A percentile compares a stretch with the other conserved stretches of the same genome.
These are phyloP conservation scores for Oriolus oriolus DNA, from an alignment of 2,113 vertebrate genomes.

Conservation along the genomic window DNA sequence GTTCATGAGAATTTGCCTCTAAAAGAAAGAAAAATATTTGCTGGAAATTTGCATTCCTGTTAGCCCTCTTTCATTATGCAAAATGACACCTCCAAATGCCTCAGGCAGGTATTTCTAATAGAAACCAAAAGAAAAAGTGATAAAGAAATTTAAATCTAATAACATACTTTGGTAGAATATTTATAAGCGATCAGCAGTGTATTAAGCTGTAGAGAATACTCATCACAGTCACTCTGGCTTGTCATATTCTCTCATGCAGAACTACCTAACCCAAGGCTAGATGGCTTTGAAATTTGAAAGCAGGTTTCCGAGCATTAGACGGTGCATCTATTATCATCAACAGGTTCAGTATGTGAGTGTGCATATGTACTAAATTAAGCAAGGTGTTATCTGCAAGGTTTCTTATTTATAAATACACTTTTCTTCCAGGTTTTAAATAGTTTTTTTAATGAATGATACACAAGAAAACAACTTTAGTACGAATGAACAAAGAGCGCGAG, in stretches of 20 bases:
- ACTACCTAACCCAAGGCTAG: constrained; percentile 24
- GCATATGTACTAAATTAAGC: not conserved
- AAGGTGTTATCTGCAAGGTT: not conserved
- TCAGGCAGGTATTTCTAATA: constrained; percentile 3
- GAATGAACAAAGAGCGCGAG: not conserved
- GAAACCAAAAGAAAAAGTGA: constrained; percentile 10
- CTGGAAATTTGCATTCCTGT: not conserved
- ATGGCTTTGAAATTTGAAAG: constrained; percentile 35
- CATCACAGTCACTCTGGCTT: not conserved
- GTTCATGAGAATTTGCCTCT: not conserved
- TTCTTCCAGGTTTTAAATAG: not conserved
- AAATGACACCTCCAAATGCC: constrained; percentile 18
- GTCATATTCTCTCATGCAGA: constrained; percentile 1
- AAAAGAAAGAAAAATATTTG: constrained; percentile 45
- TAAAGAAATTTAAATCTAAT: constrained; percentile 62
- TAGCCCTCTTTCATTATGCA: constrained; percentile 22
- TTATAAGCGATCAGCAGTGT: constrained; percentile 38
- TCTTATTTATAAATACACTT: constrained; percentile 14
- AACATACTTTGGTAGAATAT: constrained; percentile 30
- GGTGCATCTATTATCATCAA: constrained; percentile 3
- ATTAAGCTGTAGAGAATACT: constrained; percentile 46
- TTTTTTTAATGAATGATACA: not conserved
- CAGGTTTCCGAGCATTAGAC: constrained; percentile 14
- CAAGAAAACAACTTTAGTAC: not conserved
- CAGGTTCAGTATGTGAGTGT: not conserved